These are phyloP conservation scores for Heterocephalus glaber DNA, from an alignment of 2,113 vertebrate species.

Conservation along the genomic window DNA sequence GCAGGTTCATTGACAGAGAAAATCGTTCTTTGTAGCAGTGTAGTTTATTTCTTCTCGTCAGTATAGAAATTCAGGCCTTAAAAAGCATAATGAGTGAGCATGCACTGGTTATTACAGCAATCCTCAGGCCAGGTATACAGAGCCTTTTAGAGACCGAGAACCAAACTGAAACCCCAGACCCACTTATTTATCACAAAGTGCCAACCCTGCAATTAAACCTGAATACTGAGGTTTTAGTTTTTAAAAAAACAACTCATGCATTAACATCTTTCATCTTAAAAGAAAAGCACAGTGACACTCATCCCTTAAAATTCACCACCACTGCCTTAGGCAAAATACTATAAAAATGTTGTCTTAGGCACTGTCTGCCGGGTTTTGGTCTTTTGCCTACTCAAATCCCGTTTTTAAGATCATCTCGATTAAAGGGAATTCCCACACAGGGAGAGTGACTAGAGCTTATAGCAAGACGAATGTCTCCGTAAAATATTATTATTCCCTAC, in stretches of 20 bases:
- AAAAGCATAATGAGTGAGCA: background rate
- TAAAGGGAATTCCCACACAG: slow-evolving; percentile 22
- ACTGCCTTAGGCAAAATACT: background rate
- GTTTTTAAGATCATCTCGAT: slow-evolving; percentile 53
- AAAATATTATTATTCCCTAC: background rate
- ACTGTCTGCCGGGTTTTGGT: background rate
- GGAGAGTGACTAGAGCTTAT: background rate
- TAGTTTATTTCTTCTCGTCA: background rate
- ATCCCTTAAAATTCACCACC: background rate
- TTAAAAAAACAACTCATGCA: background rate
- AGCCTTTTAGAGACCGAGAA: background rate
- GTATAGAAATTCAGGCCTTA: background rate
- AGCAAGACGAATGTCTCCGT: background rate
- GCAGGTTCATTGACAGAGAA: background rate
- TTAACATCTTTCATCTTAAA: background rate
- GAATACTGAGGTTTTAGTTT: background rate
- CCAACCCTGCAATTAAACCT: background rate
- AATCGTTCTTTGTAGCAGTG: background rate
- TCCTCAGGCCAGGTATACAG: background rate
- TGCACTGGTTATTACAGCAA: background rate
- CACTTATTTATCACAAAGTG: background rate
- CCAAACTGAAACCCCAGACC: background rate
- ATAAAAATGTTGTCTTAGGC: slow-evolving; percentile 22
- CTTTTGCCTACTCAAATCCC: slow-evolving; percentile 36
- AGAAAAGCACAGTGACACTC: background rate